A percentile compares a stretch with the other conserved stretches of the same genome.
These are phyloP conservation scores for Hipparchia semele DNA, from an alignment of 2,888 invertebrate species.

Conservation along the genomic window DNA sequence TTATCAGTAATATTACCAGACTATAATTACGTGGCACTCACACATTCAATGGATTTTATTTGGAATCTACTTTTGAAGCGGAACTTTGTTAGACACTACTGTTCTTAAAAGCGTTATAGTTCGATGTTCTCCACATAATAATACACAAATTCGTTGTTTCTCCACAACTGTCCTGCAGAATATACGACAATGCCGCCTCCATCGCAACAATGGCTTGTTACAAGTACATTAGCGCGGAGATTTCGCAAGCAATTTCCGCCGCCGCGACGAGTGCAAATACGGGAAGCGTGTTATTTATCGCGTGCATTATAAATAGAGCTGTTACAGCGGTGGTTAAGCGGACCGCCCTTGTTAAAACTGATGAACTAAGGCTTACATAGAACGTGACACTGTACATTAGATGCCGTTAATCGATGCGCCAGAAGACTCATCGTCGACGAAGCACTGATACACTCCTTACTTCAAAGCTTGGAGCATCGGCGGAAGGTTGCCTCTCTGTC, in stretches of 20 bases:
- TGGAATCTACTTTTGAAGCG: too few relatives aligned
- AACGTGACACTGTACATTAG: background rate
- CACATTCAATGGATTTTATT: too few relatives aligned
- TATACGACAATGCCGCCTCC: conserved; percentile 51
- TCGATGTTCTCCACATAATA: too few relatives aligned
- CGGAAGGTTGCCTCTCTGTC: too few relatives aligned
- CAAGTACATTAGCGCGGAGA: conserved; percentile 59
- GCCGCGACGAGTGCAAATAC: conserved; percentile 75
- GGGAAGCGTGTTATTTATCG: conserved; percentile 78
- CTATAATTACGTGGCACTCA: too few relatives aligned
- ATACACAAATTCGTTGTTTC: too few relatives aligned
- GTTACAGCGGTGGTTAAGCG: conserved; percentile 33
- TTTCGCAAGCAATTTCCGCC: conserved; percentile 77
- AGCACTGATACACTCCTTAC: too few relatives aligned
- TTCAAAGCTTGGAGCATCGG: too few relatives aligned
- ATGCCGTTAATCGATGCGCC: background rate
- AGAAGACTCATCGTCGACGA: too few relatives aligned
- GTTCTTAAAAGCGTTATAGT: too few relatives aligned
- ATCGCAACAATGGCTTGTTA: conserved; percentile 46
- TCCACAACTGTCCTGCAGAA: background rate
- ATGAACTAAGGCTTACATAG: background rate
- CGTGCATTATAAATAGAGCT: conserved; percentile 65
- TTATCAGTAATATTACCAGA: too few relatives aligned
- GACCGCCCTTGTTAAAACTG: background rate
- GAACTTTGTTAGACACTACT: too few relatives aligned